Conservation (phyloP, 2,888 invertebrate genomes). For the Erannis defoliaria region DNA sequence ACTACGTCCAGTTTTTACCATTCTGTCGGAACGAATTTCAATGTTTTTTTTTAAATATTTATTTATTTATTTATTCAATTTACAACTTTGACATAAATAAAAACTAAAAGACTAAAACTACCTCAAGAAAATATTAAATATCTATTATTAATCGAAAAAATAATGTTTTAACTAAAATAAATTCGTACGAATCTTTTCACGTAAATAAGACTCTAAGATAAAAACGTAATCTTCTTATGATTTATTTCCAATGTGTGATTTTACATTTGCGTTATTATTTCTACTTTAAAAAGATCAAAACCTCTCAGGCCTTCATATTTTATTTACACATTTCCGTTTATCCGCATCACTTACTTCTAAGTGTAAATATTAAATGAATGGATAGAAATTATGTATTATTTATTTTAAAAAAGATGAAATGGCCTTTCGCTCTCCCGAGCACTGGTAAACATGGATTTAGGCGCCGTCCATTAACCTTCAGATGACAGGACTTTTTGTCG, state of each 20-base stretch:
- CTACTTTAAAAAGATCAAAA: slow-evolving; percentile 17
- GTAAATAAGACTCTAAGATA: not conserved
- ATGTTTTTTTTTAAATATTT: too few species aligned
- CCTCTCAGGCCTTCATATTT: slow-evolving; percentile 6
- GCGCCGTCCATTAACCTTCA: slow-evolving; percentile 27
- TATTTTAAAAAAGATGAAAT: slow-evolving; percentile 29
- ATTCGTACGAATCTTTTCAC: not conserved
- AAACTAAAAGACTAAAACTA: too few species aligned
- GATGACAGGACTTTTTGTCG: slow-evolving; percentile 13
- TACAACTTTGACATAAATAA: too few species aligned
- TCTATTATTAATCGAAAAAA: too few species aligned
- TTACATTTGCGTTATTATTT: not conserved
- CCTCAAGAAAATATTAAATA: too few species aligned
- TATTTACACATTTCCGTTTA: slow-evolving; percentile 27
- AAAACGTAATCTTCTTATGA: not conserved
- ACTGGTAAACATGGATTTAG: slow-evolving; percentile 21
- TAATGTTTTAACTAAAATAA: too few species aligned
- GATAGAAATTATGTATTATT: slow-evolving; percentile 26
- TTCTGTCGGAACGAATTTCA: too few species aligned
- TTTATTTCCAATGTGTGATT: not conserved
- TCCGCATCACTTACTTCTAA: slow-evolving; percentile 12
- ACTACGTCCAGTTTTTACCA: too few species aligned
- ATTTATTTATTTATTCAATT: too few species aligned
- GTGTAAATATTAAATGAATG: slow-evolving; percentile 28
- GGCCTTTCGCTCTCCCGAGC: slow-evolving; percentile 1